Evolutionary conservation across 2,797 vertebrate species (phyloP), one percentile per base, ranked within the genome.

Genomic region (Danio aesculapii): DNA sequence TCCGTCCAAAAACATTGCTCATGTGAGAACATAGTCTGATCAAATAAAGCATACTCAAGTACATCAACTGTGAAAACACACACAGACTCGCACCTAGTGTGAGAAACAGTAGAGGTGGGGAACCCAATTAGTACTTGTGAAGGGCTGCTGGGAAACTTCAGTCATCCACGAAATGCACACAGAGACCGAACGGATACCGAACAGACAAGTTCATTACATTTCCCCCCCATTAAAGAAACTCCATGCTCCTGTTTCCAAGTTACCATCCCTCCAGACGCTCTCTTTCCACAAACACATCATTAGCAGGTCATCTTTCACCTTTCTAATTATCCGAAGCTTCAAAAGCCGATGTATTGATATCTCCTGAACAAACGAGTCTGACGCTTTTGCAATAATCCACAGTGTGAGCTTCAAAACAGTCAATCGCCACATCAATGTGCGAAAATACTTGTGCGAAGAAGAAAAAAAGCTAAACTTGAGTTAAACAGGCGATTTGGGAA

Each of bases 211-310:
- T 59, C 66, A 69, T 78, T 69, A 69, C 53, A 41, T 17, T 78
- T 57, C 57, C 64, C 75, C 75, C 43, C 43, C 57, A 12, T 14
- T 30, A 57, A 59, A 73, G n/a, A 47, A 30, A 58, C 62, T 49
- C 59, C 17, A 41, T 5, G 61, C 74, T 82, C 67, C 12, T 21
- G 78, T 77, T 81, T 81, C 68, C 69, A 84, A 81, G 72, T 81
- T 81, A 84, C 77, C 72, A 72, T 21, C 5, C 41, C 63, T 69
- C 66, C n/a, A 11, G 43, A 53, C 19, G 1, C 41, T 58, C 50
- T 16, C 61, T 47, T 21, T 66, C 16, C 50, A 55, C n/a, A 19
- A 62, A 50, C 63, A 62, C 46, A 71, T 55, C 41, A 57, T 80
- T 46, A 79, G 21, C 76, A 52, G 44, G 19, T 79, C n/a, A 44